Conservation (phyloP, 2,888 invertebrate species). For the Neoaliturus tenellus region DNA sequence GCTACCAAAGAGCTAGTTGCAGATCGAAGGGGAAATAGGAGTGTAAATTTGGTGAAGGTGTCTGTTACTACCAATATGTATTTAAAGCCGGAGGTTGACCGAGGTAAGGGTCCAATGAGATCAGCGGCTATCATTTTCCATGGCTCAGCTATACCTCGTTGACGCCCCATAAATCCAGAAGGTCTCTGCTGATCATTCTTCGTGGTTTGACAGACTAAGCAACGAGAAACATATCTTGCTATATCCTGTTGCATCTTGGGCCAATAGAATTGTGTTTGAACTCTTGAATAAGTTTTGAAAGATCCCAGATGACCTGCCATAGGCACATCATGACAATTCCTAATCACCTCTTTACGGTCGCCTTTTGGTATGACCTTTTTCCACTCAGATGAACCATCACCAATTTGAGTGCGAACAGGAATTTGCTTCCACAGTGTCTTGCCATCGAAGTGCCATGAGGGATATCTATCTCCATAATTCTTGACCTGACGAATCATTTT, state of each 20-base stretch:
- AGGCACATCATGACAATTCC: conserved; percentile 58
- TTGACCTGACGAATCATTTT: neutral
- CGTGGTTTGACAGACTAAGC: conserved; percentile 35
- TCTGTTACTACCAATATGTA: conserved; percentile 67
- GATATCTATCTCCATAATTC: neutral
- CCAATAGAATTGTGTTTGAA: conserved; percentile 61
- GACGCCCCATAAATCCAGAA: neutral
- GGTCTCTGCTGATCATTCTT: conserved; percentile 29
- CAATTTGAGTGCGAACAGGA: neutral
- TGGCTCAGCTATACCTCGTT: neutral
- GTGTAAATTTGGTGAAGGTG: conserved; percentile 66
- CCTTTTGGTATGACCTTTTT: neutral
- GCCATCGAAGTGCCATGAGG: neutral
- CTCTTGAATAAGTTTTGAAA: conserved; percentile 58
- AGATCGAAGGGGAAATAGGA: conserved; percentile 61
- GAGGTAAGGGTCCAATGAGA: conserved; percentile 68
- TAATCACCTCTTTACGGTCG: neutral
- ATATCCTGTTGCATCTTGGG: conserved; percentile 61
- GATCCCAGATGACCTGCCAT: conserved; percentile 63
- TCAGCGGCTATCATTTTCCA: conserved; percentile 63
- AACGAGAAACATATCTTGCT: conserved; percentile 52
- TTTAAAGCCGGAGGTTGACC: conserved; percentile 65
- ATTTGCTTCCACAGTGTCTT: neutral
- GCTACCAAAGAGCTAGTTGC: conserved; percentile 61
- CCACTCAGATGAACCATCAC: neutral